Evolutionary conservation across 2,888 invertebrate genomes (phyloP), one percentile per base, ranked within the genome.

Genomic region (Lepidochrysops patricia): DNA sequence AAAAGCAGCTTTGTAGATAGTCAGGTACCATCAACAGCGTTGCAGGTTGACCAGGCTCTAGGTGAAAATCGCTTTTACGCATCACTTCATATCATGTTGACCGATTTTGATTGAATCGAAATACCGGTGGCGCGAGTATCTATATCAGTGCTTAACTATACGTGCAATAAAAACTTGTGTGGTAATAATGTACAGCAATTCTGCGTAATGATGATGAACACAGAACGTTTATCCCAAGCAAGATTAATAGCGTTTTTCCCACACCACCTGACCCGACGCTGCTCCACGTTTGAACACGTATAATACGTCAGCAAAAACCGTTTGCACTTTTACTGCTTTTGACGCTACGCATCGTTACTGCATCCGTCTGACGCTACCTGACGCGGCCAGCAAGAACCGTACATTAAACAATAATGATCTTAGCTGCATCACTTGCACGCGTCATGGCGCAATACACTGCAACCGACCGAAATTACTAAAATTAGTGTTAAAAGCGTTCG

Each of bases 401-500:
- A 32, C 49, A 29, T 64, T 65, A 60, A 65, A 57, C 62, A 60
- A 58, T 65, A 64, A 65, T 62, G 59, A 64, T 62, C 56, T 58
- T 63, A 62, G 59, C 58, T 60, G 57, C 60, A 58, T 58, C 61
- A 57, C 62, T 57, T 58, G 57, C 49, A 56, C 60, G 62, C 63
- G 62, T 58, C 63, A 63, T 61, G 61, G 52, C 63, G 60, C 50
- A 65, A 66, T 66, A 61, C 70, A 71, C 68, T 72, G 68, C 67
- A 70, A 70, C 63, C 67, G 71, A 74, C 73, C 68, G 62, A 76
- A 81, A 78, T 81, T 78, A 75, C 75, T 72, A 66, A 70, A 79
- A 81, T 82, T 79, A 79, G 67, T 70, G 72, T 71, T 76, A 75
- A 77, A 75, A 76, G 75, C 76, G 72, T 62, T 74, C 73, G 76